Evolutionary conservation across 2,888 invertebrate genomes (phyloP).

Genomic region (Amblyteles armatorius): DNA sequence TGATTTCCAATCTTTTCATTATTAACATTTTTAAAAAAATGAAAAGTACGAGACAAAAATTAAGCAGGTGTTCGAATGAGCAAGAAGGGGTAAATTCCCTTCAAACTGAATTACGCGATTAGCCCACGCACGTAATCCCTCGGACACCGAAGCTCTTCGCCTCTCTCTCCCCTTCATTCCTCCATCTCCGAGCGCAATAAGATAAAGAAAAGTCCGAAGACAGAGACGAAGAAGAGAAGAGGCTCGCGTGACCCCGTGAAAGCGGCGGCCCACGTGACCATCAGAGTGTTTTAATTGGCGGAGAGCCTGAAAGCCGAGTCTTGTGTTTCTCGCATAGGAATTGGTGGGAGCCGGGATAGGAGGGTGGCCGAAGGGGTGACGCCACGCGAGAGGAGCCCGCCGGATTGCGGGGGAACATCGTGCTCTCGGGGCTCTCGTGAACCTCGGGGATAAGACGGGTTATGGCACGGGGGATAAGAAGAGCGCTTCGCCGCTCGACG

Average conservation of each 20-base stretch:
- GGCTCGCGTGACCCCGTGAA: conserved; percentile 52
- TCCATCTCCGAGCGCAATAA: conserved; percentile 36
- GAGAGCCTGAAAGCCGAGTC: conserved; percentile 67
- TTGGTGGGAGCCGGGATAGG: conserved; percentile 67
- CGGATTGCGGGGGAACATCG: conserved; percentile 59
- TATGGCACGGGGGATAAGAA: conserved; percentile 60
- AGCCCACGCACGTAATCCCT: conserved; percentile 7
- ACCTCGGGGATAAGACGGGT: conserved; percentile 58
- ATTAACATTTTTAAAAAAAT: background rate
- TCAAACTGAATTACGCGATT: background rate
- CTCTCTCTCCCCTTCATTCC: conserved; percentile 5
- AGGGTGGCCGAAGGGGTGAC: conserved; percentile 60
- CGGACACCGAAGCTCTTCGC: background rate
- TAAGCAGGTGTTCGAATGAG: background rate
- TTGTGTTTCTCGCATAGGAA: conserved; percentile 45
- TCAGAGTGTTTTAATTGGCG: conserved; percentile 84
- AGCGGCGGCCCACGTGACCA: conserved; percentile 79
- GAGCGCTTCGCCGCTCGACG: conserved; percentile 68
- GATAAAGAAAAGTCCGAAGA: conserved; percentile 22
- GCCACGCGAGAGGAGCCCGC: conserved; percentile 63
- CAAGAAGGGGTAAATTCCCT: background rate
- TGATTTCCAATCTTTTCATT: background rate
- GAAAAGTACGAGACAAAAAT: too few species aligned
- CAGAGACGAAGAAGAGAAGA: conserved; percentile 24
- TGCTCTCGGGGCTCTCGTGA: conserved; percentile 27